Evolutionary conservation across 2,113 vertebrate genomes (phyloP).

Genomic region (Mesoclemmys tuberculata): DNA sequence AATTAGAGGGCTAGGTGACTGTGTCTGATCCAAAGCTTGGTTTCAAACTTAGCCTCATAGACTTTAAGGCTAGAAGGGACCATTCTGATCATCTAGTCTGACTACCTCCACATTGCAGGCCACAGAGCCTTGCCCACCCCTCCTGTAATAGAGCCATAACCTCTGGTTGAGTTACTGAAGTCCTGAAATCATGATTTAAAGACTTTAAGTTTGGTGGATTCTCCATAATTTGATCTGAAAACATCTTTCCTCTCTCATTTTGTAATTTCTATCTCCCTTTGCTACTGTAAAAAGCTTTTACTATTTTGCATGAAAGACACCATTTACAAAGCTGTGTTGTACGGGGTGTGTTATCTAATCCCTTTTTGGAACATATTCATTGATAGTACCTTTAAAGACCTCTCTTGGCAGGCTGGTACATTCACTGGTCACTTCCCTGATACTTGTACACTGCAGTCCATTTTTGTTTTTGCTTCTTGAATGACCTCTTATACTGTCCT

Average conservation of each 20-base stretch:
- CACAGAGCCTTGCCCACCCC: background rate
- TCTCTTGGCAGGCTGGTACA: conserved; percentile 36
- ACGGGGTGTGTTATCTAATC: conserved; percentile 35
- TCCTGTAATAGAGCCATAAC: background rate
- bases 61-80: too few relatives aligned
- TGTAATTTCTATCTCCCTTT: background rate
- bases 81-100: too few relatives aligned
- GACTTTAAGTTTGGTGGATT: background rate
- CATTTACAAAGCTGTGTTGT: background rate
- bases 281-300: background rate
- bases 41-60: background rate
- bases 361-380: conserved; percentile 6
- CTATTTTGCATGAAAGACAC: background rate
- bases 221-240: background rate
- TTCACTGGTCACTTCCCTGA: conserved; percentile 52
- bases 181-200: background rate
- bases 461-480: conserved; percentile 32
- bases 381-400: background rate
- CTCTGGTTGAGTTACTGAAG: background rate
- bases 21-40: background rate
- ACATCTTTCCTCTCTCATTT: background rate
- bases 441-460: conserved; percentile 15
- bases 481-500: conserved; percentile 33
- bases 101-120: background rate
- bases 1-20: background rate